Evolutionary conservation across 2,113 vertebrate genomes (phyloP).

Genomic region (Gambusia holbrooki): DNA sequence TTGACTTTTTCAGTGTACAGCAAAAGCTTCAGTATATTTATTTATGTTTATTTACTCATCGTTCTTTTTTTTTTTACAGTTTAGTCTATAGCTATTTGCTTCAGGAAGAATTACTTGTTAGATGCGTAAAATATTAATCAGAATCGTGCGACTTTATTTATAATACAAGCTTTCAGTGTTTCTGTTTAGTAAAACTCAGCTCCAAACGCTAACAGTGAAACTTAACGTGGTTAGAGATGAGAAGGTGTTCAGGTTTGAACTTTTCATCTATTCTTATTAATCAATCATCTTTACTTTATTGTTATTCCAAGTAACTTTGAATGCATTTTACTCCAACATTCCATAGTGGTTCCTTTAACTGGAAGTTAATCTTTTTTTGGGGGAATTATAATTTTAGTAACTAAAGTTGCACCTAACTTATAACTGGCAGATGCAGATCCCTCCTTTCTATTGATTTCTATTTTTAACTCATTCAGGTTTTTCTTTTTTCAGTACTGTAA

Average conservation of each 20-base stretch:
- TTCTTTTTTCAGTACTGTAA: background rate
- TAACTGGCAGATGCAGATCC: background rate
- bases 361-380: too few species aligned
- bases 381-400: too few species aligned
- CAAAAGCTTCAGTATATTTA: conserved; percentile 18
- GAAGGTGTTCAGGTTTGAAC: background rate
- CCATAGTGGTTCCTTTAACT: background rate
- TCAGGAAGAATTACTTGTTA: background rate
- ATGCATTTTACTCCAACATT: background rate
- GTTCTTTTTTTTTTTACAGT: background rate
- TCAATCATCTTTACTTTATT: background rate
- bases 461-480: background rate
- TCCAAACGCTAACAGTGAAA: background rate
- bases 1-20: conserved; percentile 12
- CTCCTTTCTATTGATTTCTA: background rate
- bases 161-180: background rate
- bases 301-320: background rate
- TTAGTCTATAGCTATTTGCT: conserved; percentile 22
- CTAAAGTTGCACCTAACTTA: too few species aligned
- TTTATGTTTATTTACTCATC: background rate
- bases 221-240: background rate
- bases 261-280: background rate
- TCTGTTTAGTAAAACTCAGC: background rate
- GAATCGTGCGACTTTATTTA: background rate
- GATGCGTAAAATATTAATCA: background rate